Evolutionary conservation across 1,140 invertebrate genomes (phyloP), one percentile per base, ranked within the genome.

Genomic region (Holotrichia oblita): DNA sequence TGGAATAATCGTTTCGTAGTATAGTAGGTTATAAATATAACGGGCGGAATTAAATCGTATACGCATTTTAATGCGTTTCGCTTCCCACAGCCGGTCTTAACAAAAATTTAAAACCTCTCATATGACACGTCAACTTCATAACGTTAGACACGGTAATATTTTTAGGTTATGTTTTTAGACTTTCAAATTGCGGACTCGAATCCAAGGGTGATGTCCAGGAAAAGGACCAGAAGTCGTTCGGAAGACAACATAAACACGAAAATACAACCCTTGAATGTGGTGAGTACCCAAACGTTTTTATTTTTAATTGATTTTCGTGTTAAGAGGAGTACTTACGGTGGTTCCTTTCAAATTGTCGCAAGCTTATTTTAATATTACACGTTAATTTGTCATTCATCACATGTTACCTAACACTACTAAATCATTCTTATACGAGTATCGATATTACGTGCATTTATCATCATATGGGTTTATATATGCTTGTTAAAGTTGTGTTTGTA

Each of bases 211-310:
- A 86, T 87, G 85, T 86, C 86, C 14, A 82, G 86, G 59, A 87
- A 87, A 83, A 82, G 86, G 44, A 85, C 83, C 14, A 82, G 86
- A 79, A 86, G 85, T 79, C 82, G 83, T 40, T 85, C 84, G 27
- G 85, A 86, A 78, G 84, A 85, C 74, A 82, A 81, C 17, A 79
- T 80, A 79, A 74, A 75, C 27, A 79, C 75, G 77, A 82, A 84
- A 78, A 79, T 83, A 20, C 83, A 85, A 73, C 81, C 83, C 10
- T 42, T 83, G 10, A 80, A 77, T 34, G 72, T 81, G 80, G 83
- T 84, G 80, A 81, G 83, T 83, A 24, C 41, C n/a, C n/a, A n/a
- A n/a, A n/a, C n/a, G n/a, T n/a, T n/a, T n/a, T n/a, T n/a, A n/a
- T n/a, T n/a, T n/a, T n/a, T n/a, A n/a, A n/a, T n/a, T n/a, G n/a